phyloP scores from a whole-genome alignment of 2,113 vertebrate species.

The Lepus europaeus region DNA sequence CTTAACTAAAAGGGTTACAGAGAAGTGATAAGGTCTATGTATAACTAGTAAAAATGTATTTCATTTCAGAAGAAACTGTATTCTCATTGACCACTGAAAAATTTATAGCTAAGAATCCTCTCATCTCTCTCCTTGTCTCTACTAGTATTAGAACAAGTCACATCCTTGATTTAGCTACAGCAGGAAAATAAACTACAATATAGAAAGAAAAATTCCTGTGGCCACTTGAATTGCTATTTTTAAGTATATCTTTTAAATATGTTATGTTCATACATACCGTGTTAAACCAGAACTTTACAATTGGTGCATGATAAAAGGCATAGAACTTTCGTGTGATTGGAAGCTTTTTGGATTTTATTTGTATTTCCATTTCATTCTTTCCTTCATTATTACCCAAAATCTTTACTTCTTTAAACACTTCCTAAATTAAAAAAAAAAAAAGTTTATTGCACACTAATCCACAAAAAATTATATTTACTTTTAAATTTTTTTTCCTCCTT shows the following conservation, averaged over 20 bases:
- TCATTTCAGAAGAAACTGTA: conserved; percentile 16
- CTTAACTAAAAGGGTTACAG: background rate
- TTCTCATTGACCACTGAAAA: background rate
- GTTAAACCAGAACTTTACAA: conserved; percentile 99
- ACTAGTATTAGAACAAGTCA: background rate
- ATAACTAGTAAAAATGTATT: background rate
- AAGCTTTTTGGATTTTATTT: conserved; percentile 94
- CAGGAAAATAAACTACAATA: background rate
- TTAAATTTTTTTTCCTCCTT: conserved; percentile 63
- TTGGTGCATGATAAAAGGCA: conserved; percentile 98
- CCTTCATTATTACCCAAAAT: conserved; percentile 89
- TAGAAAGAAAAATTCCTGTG: conserved; percentile 11
- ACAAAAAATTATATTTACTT: conserved; percentile 47
- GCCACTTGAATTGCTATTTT: background rate
- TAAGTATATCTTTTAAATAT: background rate
- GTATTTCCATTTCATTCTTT: conserved; percentile 94
- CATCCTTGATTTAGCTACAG: background rate
- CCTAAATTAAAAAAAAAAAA: conserved; percentile 88
- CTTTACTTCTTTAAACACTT: conserved; percentile 96
- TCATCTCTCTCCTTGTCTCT: conserved; percentile 9
- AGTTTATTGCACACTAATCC: conserved; percentile 11
- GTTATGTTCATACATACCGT: conserved; percentile 89
- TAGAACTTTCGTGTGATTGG: conserved; percentile 98
- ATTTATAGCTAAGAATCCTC: background rate
- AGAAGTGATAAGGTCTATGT: background rate